Evolutionary conservation across 2,797 vertebrate genomes (phyloP).

Genomic region (Aeoliscus strigatus): DNA sequence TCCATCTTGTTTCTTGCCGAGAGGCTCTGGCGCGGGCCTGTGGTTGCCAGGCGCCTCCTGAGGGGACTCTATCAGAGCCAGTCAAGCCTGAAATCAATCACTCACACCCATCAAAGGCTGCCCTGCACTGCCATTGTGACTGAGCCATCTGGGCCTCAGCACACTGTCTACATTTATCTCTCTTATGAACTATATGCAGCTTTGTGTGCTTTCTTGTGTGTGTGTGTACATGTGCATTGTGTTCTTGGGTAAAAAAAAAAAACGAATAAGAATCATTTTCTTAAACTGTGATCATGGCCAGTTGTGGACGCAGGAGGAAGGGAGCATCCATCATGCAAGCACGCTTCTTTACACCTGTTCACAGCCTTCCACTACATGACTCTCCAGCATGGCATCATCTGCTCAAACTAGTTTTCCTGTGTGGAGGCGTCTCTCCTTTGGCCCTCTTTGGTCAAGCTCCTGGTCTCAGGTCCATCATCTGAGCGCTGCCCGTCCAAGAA

Average conservation of each 20-base stretch:
- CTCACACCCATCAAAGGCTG: slow-evolving; percentile 83
- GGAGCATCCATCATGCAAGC: slow-evolving; percentile 44
- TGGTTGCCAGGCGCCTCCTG: slow-evolving; percentile 79
- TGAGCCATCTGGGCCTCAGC: slow-evolving; percentile 79
- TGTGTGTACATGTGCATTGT: slow-evolving; percentile 7
- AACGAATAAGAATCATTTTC: slow-evolving; percentile 6
- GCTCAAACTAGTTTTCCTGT: slow-evolving; percentile 46
- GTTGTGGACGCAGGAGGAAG: slow-evolving; percentile 32
- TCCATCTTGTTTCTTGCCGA: slow-evolving; percentile 72
- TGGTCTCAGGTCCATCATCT: slow-evolving; percentile 35
- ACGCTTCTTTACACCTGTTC: slow-evolving; percentile 51
- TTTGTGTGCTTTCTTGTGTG: slow-evolving; percentile 25
- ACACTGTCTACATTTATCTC: slow-evolving; percentile 72
- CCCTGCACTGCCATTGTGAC: slow-evolving; percentile 76
- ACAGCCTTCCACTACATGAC: slow-evolving; percentile 45
- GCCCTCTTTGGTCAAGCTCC: slow-evolving; percentile 44
- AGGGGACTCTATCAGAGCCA: slow-evolving; percentile 84
- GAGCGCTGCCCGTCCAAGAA: slow-evolving; percentile 36
- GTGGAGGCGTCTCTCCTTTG: slow-evolving; percentile 56
- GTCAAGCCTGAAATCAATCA: slow-evolving; percentile 87
- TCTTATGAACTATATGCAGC: slow-evolving; percentile 56
- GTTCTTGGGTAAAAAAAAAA: neutral
- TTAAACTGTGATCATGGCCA: slow-evolving; percentile 7
- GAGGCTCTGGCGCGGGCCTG: slow-evolving; percentile 72
- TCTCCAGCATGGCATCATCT: slow-evolving; percentile 57